phyloP scores from a whole-genome alignment of 2,888 invertebrate species.

The Mylabris sibirica region DNA sequence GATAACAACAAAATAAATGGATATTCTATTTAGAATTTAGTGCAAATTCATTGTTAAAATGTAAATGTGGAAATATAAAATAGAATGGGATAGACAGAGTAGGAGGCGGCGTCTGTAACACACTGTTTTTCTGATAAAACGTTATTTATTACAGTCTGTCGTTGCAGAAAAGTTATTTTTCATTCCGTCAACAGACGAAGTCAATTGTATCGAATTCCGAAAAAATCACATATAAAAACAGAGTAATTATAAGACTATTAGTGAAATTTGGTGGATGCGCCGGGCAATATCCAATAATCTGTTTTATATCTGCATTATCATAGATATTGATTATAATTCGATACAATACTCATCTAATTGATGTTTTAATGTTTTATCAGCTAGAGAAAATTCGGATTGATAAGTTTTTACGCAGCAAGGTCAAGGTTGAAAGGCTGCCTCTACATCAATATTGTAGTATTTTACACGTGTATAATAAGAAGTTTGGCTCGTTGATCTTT shows the following conservation, averaged over 20 bases:
- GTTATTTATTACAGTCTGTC: slow-evolving; percentile 3
- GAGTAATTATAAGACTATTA: neutral
- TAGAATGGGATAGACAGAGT: neutral
- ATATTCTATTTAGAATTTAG: neutral
- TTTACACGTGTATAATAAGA: neutral
- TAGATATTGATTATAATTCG: neutral
- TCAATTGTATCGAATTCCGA: neutral
- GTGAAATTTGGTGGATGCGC: slow-evolving; percentile 5
- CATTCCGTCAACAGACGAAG: neutral
- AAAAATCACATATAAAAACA: neutral
- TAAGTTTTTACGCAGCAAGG: neutral
- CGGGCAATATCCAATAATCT: neutral
- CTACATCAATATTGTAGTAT: neutral
- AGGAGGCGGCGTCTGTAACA: neutral
- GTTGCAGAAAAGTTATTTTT: neutral
- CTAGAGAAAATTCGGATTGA: neutral
- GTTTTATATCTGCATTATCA: neutral
- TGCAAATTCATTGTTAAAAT: slow-evolving; percentile 17
- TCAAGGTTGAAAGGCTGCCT: neutral
- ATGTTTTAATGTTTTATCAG: neutral
- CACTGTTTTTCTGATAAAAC: neutral
- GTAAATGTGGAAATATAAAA: slow-evolving; percentile 13
- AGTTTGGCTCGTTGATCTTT: neutral
- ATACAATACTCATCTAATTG: neutral
- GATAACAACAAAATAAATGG: neutral